phyloP scores from a whole-genome alignment of 1,140 invertebrate species.

The Eumaeus atala region DNA sequence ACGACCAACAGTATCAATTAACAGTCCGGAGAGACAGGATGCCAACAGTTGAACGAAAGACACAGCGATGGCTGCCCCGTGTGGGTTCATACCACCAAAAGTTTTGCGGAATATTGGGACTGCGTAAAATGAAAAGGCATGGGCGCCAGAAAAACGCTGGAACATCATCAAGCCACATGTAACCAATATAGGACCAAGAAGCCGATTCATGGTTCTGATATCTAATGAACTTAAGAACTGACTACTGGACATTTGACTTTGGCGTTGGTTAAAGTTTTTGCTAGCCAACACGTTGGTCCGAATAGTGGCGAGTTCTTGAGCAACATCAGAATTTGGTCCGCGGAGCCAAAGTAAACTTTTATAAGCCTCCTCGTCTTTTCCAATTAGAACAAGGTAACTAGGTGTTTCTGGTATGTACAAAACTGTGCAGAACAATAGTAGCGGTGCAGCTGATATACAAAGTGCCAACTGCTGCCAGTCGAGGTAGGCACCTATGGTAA shows the following conservation, averaged over 20 bases:
- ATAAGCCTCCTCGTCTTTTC: slow-evolving; percentile 81
- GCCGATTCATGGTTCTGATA: slow-evolving; percentile 61
- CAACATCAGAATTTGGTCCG: slow-evolving; percentile 83
- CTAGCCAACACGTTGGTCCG: slow-evolving; percentile 78
- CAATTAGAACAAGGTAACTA: slow-evolving; percentile 77
- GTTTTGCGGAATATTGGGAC: slow-evolving; percentile 88
- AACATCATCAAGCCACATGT: slow-evolving; percentile 92
- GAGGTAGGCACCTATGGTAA: slow-evolving; percentile 87
- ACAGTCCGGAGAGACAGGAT: slow-evolving; percentile 84
- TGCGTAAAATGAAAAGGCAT: slow-evolving; percentile 90
- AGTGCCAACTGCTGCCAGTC: slow-evolving; percentile 90
- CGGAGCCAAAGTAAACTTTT: slow-evolving; percentile 85
- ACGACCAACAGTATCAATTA: slow-evolving; percentile 89
- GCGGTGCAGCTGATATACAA: slow-evolving; percentile 82
- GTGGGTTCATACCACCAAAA: slow-evolving; percentile 88
- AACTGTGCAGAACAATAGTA: slow-evolving; percentile 74
- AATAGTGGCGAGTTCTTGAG: slow-evolving; percentile 81
- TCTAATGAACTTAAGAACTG: slow-evolving; percentile 56
- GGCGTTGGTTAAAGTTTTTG: slow-evolving; percentile 68
- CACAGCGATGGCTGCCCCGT: slow-evolving; percentile 87
- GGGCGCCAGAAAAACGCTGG: slow-evolving; percentile 88
- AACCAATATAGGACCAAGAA: slow-evolving; percentile 81
- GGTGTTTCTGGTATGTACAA: slow-evolving; percentile 83
- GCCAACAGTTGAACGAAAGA: slow-evolving; percentile 87
- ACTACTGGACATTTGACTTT: slow-evolving; percentile 63